These are phyloP conservation scores for Solenopsis invicta DNA, from an alignment of 1,140 invertebrate genomes.

Conservation along the genomic window DNA sequence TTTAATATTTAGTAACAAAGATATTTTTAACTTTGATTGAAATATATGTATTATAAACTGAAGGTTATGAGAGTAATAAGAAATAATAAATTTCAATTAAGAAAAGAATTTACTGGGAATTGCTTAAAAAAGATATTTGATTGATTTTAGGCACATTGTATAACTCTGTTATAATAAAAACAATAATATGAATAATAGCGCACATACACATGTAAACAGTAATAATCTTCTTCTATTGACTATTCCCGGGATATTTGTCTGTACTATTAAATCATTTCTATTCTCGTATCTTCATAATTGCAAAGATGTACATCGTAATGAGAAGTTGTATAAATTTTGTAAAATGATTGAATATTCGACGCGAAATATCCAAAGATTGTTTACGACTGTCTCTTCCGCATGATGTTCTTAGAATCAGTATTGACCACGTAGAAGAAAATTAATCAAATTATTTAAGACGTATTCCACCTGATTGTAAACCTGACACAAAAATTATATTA, in stretches of 20 bases:
- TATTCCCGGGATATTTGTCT: not conserved
- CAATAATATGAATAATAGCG: not conserved
- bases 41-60: not conserved
- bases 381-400: not conserved
- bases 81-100: not conserved
- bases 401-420: constrained; percentile 28
- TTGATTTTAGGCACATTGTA: not conserved
- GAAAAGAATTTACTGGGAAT: not conserved
- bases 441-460: constrained; percentile 39
- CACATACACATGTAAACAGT: not conserved
- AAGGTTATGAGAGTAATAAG: not conserved
- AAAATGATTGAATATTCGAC: constrained; percentile 15
- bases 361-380: not conserved
- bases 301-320: not conserved
- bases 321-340: constrained; percentile 1
- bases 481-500: constrained; percentile 24
- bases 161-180: not conserved
- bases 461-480: not conserved
- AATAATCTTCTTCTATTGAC: not conserved
- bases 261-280: constrained; percentile 35
- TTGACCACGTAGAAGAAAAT: constrained; percentile 24
- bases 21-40: not conserved
- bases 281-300: not conserved
- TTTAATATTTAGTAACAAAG: not conserved
- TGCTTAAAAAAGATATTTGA: not conserved